Base-by-base conservation (phyloP, 2,888 invertebrate species). In the Limnephilus lunatus region DNA sequence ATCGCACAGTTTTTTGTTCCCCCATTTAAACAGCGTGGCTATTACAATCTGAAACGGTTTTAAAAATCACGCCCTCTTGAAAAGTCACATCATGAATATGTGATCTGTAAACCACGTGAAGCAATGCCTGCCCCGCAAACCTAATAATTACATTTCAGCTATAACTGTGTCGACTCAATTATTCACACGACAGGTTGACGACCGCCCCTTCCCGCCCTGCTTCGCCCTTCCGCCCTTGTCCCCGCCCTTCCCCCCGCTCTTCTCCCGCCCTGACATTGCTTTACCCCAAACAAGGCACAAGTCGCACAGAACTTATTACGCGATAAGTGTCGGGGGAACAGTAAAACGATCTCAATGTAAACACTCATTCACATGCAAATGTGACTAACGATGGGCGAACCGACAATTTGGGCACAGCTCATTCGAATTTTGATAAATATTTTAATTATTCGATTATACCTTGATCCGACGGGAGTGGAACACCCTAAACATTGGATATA, bases 361-460 rank as follows among this genome's bases (percentile, higher is more conserved):
- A 91, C 93, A 93, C 91, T 93, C 93, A 93, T 93, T 93, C 93
- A 90, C 91, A 93, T 92, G 93, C 92, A 92, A 93, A 93, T 93
- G 90, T 89, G 92, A 80, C 92, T 93, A 92, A 92, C 93, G 93
- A 92, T 91, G 90, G 90, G 25, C 25, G 25, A 19, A 32, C 80
- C 35, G 11, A 89, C 35, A 81, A 89, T 80, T 68, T 89, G 81
- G 88, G 88, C 39, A 35, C 9, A 25, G 88, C 88, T 89, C 32
- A 7, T 35, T 80, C 80, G n/a, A 89, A 80, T 89, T 68, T 81
- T 35, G 68, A 68, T 68, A 68, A 68, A 25, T 68, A 68, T 68
- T 68, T 68, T 68, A 68, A 68, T 68, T 68, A 68, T 68, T 68
- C 25, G 68, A 25, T 68, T 25, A 68, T 68, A 25, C 68, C 25